Conservation (phyloP, 2,113 vertebrate species). For the Egretta garzetta region DNA sequence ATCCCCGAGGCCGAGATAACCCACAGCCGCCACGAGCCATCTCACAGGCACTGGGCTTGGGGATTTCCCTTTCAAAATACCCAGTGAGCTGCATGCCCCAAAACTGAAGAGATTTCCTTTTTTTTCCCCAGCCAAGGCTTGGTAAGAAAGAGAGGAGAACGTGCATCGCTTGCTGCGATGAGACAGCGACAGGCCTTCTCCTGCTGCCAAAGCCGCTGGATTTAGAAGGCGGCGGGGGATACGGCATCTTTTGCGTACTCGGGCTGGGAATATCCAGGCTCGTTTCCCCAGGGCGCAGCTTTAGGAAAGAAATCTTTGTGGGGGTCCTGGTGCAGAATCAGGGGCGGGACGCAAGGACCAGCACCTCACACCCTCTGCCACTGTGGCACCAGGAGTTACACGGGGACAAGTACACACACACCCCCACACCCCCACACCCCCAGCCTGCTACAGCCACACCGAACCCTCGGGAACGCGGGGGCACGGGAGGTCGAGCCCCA, state of each 20-base stretch:
- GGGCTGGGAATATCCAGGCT: neutral
- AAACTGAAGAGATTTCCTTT: neutral
- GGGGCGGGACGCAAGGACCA: rapidly evolving
- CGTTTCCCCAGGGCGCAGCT: neutral
- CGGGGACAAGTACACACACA: neutral
- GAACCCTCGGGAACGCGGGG: too few relatives aligned
- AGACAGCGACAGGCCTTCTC: neutral
- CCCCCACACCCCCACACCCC: too few relatives aligned
- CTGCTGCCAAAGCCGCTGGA: neutral
- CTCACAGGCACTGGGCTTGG: neutral
- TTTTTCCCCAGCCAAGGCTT: neutral
- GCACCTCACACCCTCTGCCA: neutral
- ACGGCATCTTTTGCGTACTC: neutral
- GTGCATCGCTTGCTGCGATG: rapidly evolving
- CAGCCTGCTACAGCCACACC: neutral
- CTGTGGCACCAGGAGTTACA: neutral
- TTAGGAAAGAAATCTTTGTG: neutral
- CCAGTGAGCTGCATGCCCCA: neutral
- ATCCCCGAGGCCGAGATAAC: neutral
- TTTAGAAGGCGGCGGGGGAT: neutral
- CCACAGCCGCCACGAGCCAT: neutral
- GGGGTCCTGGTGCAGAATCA: neutral
- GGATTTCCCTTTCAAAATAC: neutral
- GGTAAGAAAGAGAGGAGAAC: neutral
- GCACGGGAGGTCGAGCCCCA: neutral